Base-by-base conservation (phyloP, 2,888 invertebrate genomes). In the Antitype chi region DNA sequence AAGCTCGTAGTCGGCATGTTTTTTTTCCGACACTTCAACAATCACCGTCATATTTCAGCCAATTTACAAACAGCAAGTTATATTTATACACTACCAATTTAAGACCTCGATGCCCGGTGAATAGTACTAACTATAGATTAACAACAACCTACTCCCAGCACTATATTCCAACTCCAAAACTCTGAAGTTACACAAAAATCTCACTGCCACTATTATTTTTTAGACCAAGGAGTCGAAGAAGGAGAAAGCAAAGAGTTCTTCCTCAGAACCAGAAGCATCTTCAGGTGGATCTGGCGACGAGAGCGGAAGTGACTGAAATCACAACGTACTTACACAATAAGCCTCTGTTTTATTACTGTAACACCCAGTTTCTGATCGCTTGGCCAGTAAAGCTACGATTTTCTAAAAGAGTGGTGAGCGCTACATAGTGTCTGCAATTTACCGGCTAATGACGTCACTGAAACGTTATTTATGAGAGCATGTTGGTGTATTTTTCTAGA, bases 141-240 rank as follows among this genome's bases (percentile, higher is more conserved):
- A 20, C 20, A 20, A 52, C 52, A 52, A 52, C 20, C 52, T 20
- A 49, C 20, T 52, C 52, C 2, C 52, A 32, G 23, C 23, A 60
- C 32, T 60, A 32, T 23, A 32, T 60, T 32, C 32, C 32, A 23
- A 32, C 11, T 60, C 11, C 32, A 23, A 23, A 60, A 60, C 23
- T 32, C 32, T 23, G 60, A 60, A 23, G 5, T 60, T 60, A 60
- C 32, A 60, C 60, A 60, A 60, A 20, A 32, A 32, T 11, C 32
- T 32, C 23, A 60, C 32, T 23, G 60, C 11, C 23, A 32, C 1
- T 20, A 13, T 32, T 71, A 80, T 79, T 82, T 73, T 93, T 20
- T 89, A 96, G 96, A 93, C 84, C 55, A 96, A 96, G 88, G 94
- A 94, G 1, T 70, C 92, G 0, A 95, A 96, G 89, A 95, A 95